Conservation (phyloP, 2,113 vertebrate genomes). For the Bucco capensis region DNA sequence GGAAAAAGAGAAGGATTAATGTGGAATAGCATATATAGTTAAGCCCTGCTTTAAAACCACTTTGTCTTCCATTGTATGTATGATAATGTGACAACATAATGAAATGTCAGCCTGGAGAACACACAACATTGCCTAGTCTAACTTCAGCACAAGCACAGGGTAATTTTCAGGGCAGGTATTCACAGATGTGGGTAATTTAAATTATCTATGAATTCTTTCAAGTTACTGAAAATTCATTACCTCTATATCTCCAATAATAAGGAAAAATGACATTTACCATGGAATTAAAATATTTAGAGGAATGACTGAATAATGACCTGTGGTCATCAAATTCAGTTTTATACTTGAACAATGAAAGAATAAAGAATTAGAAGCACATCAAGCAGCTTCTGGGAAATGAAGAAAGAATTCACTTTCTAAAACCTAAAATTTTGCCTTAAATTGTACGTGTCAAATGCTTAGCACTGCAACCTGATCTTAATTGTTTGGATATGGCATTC, state of each 20-base stretch:
- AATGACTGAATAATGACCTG: conserved; percentile 51
- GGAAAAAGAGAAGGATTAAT: neutral
- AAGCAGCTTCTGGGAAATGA: neutral
- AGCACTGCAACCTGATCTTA: neutral
- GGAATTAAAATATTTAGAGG: conserved; percentile 69
- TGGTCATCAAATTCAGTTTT: conserved; percentile 44
- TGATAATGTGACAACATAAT: conserved; percentile 9
- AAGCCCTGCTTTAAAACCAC: neutral
- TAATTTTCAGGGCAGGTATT: conserved; percentile 41
- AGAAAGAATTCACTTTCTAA: neutral
- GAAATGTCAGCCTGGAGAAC: conserved; percentile 29
- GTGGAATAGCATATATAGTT: neutral
- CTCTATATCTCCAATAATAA: conserved; percentile 24
- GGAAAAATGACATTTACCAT: conserved; percentile 58
- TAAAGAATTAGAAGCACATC: neutral
- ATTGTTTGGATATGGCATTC: neutral
- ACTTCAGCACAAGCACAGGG: conserved; percentile 24
- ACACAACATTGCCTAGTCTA: neutral
- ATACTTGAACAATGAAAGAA: conserved; percentile 30
- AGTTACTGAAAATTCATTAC: conserved; percentile 54
- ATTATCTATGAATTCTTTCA: conserved; percentile 63
- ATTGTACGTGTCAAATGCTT: neutral
- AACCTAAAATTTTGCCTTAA: neutral
- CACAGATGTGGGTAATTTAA: conserved; percentile 51
- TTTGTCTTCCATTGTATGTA: neutral